Evolutionary conservation across 2,797 vertebrate species (phyloP).

Genomic region (Varecia variegata): DNA sequence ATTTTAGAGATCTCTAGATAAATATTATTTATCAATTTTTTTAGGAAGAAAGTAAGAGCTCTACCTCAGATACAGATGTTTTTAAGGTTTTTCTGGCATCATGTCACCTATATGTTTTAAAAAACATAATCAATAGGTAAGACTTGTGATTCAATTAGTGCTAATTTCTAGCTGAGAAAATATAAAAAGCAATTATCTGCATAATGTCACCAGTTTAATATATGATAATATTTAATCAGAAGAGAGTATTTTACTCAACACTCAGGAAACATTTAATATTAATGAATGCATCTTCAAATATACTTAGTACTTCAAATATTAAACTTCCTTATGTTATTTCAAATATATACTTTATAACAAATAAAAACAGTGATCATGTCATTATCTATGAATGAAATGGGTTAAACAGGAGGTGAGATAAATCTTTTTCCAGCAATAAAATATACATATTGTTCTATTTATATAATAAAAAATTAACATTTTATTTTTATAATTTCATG

Average conservation of each 20-base stretch:
- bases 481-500: background rate
- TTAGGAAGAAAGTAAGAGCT: background rate
- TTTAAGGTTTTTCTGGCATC: background rate
- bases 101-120: background rate
- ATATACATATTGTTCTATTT: background rate
- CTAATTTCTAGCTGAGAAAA: background rate
- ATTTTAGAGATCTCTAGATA: background rate
- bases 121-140: background rate
- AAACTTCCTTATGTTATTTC: background rate
- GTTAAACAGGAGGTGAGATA: background rate
- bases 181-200: background rate
- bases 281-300: background rate
- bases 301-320: background rate
- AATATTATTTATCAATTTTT: background rate
- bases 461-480: background rate
- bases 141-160: background rate
- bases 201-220: background rate
- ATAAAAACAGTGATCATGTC: background rate
- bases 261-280: background rate
- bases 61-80: background rate
- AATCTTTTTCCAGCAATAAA: background rate
- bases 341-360: background rate
- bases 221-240: background rate
- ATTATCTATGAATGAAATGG: background rate
- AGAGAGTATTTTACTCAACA: background rate